These are phyloP conservation scores for Fulmarus glacialis DNA, from an alignment of 2,113 vertebrate species.

Conservation along the genomic window DNA sequence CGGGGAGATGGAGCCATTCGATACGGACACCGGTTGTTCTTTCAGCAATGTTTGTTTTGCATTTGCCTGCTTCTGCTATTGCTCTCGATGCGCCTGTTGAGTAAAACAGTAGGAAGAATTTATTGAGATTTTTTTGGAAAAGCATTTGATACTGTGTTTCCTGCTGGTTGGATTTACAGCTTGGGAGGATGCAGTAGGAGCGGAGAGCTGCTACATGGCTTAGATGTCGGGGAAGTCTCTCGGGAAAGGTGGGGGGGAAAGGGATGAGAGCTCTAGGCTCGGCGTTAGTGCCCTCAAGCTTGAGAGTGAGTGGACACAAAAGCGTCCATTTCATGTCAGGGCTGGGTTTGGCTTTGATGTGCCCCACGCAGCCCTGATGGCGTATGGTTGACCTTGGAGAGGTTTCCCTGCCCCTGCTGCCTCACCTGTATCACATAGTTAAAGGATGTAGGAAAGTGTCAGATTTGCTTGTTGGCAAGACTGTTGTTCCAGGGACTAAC, in stretches of 20 bases:
- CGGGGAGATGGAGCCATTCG: fast-evolving
- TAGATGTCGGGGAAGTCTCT: not conserved
- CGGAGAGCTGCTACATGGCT: not conserved
- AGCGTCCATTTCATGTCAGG: not conserved
- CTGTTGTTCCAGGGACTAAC: not conserved
- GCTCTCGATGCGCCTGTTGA: not conserved
- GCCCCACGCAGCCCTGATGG: not conserved
- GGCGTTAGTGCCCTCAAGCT: not conserved
- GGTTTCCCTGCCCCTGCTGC: not conserved
- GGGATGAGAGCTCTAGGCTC: not conserved
- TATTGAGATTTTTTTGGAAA: not conserved
- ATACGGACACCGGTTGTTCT: fast-evolving
- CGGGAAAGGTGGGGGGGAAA: not conserved
- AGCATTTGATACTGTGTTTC: not conserved
- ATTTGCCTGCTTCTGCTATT: not conserved
- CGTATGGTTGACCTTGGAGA: fast-evolving
- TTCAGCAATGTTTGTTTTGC: not conserved
- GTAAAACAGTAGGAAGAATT: not conserved
- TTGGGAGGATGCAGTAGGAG: not conserved
- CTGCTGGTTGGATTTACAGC: slow-evolving; percentile 14
- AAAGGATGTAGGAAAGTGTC: not conserved
- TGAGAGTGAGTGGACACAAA: not conserved
- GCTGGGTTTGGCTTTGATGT: not conserved
- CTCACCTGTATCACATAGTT: fast-evolving
- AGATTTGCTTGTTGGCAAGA: not conserved